These are phyloP conservation scores for Brachypodius melanocephalos DNA, from an alignment of 2,113 vertebrate species.

Conservation along the genomic window DNA sequence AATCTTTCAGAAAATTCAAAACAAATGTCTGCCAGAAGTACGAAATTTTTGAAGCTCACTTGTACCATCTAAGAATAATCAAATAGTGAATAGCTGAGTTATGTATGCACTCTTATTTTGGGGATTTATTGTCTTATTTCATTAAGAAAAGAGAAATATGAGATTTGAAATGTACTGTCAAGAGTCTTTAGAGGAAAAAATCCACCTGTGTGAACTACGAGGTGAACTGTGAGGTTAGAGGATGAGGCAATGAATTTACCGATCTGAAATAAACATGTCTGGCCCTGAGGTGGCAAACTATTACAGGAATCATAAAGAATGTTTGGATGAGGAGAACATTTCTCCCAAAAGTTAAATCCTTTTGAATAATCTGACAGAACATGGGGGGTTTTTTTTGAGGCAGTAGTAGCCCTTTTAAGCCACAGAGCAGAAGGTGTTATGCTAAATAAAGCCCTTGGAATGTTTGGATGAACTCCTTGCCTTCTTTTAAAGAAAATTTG, in stretches of 20 bases:
- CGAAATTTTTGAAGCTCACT: neutral
- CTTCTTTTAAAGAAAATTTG: slow-evolving; percentile 61
- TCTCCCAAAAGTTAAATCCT: slow-evolving; percentile 22
- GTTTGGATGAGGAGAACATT: neutral
- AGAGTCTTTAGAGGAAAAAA: neutral
- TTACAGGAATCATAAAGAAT: slow-evolving; percentile 8
- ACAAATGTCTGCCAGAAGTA: neutral
- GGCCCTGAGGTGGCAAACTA: neutral
- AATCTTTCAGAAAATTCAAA: neutral
- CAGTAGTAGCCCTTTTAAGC: slow-evolving; percentile 44
- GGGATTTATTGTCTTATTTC: neutral
- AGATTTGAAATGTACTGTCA: neutral
- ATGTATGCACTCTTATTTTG: neutral
- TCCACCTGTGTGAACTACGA: neutral
- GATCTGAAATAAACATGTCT: slow-evolving; percentile 4
- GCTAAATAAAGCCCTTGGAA: slow-evolving; percentile 63
- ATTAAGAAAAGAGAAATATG: neutral
- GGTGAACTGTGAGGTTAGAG: neutral
- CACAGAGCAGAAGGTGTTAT: slow-evolving; percentile 56
- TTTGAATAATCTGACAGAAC: slow-evolving; percentile 56
- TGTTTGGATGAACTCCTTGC: slow-evolving; percentile 59
- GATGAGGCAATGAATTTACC: neutral
- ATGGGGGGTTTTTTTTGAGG: neutral
- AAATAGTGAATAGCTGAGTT: neutral
- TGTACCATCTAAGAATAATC: neutral